A percentile compares a stretch with the other conserved stretches of the same genome.
Evolutionary conservation across 2,888 invertebrate species (phyloP).

Genomic region (Drosophila rellima): DNA sequence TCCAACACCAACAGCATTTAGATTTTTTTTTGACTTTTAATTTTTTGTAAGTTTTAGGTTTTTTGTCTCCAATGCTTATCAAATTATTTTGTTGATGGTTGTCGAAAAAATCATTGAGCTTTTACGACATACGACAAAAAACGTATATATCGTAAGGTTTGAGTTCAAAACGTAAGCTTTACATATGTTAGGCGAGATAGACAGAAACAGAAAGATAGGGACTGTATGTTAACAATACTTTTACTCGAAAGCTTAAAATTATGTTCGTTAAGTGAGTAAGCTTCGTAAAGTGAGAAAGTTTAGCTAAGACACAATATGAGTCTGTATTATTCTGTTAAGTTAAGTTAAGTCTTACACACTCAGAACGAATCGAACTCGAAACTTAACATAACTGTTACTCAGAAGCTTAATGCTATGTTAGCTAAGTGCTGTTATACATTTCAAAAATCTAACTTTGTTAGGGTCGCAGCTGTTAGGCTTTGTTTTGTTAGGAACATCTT

Average conservation of each 20-base stretch:
- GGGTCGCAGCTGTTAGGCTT: slow-evolving; percentile 51
- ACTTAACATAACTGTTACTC: slow-evolving; percentile 25
- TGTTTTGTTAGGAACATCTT: slow-evolving; percentile 40
- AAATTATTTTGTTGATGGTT: slow-evolving; percentile 47
- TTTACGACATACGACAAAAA: slow-evolving; percentile 71
- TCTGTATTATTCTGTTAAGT: neutral
- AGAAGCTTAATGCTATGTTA: slow-evolving; percentile 43
- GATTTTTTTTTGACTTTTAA: slow-evolving; percentile 3
- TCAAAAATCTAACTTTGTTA: slow-evolving; percentile 55
- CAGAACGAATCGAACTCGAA: slow-evolving; percentile 9
- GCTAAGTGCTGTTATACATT: slow-evolving; percentile 52
- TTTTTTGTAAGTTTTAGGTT: slow-evolving; percentile 7
- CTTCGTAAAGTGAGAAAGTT: slow-evolving; percentile 36
- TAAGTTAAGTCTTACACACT: slow-evolving; percentile 9
- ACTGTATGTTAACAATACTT: slow-evolving; percentile 51
- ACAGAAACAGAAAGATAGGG: slow-evolving; percentile 41
- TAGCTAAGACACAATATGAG: slow-evolving; percentile 42
- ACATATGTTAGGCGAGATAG: slow-evolving; percentile 37
- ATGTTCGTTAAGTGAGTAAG: slow-evolving; percentile 25
- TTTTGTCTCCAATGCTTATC: slow-evolving; percentile 25
- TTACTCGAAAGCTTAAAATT: slow-evolving; percentile 32
- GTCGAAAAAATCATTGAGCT: slow-evolving; percentile 53
- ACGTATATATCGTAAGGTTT: slow-evolving; percentile 51
- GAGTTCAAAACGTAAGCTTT: slow-evolving; percentile 27
- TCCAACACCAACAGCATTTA: slow-evolving; percentile 54